These are phyloP conservation scores for Drosophila robusta DNA, from an alignment of 2,888 invertebrate genomes.

Conservation along the genomic window DNA sequence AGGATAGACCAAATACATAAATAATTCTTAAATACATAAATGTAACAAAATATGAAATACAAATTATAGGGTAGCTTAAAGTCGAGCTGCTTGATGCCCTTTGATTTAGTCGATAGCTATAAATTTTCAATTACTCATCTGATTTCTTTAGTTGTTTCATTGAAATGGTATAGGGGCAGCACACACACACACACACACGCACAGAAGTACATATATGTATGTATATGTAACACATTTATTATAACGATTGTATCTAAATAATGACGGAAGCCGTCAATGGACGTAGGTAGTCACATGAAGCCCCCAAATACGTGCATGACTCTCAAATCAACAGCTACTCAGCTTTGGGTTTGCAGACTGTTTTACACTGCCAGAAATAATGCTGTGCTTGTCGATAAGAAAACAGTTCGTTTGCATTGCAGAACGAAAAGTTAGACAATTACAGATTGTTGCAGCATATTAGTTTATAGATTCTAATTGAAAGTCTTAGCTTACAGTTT, in stretches of 20 bases:
- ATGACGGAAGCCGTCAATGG: conserved; percentile 31
- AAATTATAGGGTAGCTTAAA: background rate
- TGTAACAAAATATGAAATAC: no score
- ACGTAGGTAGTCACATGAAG: conserved; percentile 11
- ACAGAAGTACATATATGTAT: background rate
- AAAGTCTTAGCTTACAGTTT: background rate
- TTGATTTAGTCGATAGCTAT: conserved; percentile 6
- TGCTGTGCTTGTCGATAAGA: background rate
- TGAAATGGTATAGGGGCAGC: conserved; percentile 38
- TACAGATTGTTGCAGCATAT: background rate
- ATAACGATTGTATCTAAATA: conserved; percentile 19
- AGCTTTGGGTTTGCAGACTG: conserved; percentile 8
- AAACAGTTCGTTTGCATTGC: background rate
- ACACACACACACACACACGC: background rate
- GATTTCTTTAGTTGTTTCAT: conserved; percentile 19
- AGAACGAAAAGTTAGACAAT: background rate
- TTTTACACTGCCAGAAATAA: conserved; percentile 22
- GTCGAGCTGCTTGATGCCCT: background rate
- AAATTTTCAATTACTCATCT: conserved; percentile 31
- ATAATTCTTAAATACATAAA: no score
- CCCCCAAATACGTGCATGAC: conserved; percentile 35
- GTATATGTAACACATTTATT: conserved; percentile 5
- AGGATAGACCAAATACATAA: no score
- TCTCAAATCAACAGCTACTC: conserved; percentile 26
- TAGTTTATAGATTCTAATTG: background rate